These are phyloP conservation scores for Xestia sexstrigata DNA, from an alignment of 2,888 invertebrate genomes.

Conservation along the genomic window DNA sequence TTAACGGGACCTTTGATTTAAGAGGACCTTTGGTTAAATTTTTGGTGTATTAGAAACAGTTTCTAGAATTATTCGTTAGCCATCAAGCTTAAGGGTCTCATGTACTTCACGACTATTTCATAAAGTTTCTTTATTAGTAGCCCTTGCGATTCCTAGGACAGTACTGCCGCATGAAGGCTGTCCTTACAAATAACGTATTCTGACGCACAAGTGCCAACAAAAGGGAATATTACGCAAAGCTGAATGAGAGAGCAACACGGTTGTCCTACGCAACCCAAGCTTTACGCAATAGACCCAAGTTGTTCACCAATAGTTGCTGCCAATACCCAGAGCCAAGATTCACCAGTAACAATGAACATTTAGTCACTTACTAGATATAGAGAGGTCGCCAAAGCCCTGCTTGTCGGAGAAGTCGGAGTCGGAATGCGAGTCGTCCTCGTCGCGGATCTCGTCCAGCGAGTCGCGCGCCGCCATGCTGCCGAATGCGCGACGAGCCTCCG, in stretches of 20 bases:
- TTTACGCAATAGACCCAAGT: not conserved
- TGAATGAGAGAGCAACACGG: not conserved
- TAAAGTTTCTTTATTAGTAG: not conserved
- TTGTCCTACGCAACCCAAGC: no score
- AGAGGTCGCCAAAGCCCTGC: conserved; percentile 75
- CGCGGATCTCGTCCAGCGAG: conserved; percentile 91
- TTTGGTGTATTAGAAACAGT: not conserved
- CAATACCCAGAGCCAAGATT: not conserved
- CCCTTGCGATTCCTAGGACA: not conserved
- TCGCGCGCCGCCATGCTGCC: conserved; percentile 89
- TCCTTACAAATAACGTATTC: not conserved
- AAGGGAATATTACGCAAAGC: not conserved
- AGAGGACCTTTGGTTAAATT: not conserved
- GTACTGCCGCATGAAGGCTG: not conserved
- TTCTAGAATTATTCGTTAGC: not conserved
- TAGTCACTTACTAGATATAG: conserved; percentile 40
- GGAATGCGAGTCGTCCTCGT: conserved; percentile 87
- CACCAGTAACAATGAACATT: not conserved
- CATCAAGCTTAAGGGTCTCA: not conserved
- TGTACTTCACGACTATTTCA: not conserved
- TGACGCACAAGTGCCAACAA: not conserved
- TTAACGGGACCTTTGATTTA: not conserved
- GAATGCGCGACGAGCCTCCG: conserved; percentile 87
- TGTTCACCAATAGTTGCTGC: not conserved
- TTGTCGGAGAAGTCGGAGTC: conserved; percentile 83